Base-by-base conservation (phyloP, 2,797 vertebrate genomes). In the Clarias fuscus region DNA sequence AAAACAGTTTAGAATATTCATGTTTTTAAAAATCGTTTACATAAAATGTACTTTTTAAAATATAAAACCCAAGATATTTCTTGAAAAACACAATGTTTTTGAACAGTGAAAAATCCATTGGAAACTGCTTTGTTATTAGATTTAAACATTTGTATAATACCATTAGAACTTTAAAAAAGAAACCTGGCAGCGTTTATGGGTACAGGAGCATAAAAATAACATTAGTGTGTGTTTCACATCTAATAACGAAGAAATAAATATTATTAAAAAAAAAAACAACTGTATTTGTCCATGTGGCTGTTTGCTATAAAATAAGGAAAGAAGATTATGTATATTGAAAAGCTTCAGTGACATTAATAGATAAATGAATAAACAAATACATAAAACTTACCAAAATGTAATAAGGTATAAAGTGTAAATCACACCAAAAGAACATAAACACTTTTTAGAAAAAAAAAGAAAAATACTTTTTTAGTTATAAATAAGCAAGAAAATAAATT, bases 261-360 rank as follows among this genome's bases (percentile, higher is more conserved):
- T 37, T 37, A 37, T 37, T 37, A 4, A 33, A 33, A 33, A 33
- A 2, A 33, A 33, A 33, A n/a, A n/a, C n/a, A 1, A 43, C 7
- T 43, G 1, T 6, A 37, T 43, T 43, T n/a, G 22, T 43, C 0
- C 11, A 37, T 89, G 91, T 92, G 93, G 93, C 88, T 95, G 93
- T 94, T 67, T 71, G 95, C 13, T 72, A 20, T 62, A 62, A 71
- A 40, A 13, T 40, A 3, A 43, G 20, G 70, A 72, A 37, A 14
- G 43, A 48, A 8, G 13, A 8, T 30, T 82, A 18, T 30, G 40
- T 37, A 7, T 4, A 20, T 22, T 78, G 15, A 58, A 56, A 3
- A 76, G 13, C 15, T 53, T 10, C 15, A 20, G 5, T 33, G n/a
- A 20, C 17, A 18, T 15, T n/a, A n/a, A 18, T 1, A 48, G 43